Evolutionary conservation across 2,797 vertebrate species (phyloP).

Genomic region (Oophaga sylvatica): DNA sequence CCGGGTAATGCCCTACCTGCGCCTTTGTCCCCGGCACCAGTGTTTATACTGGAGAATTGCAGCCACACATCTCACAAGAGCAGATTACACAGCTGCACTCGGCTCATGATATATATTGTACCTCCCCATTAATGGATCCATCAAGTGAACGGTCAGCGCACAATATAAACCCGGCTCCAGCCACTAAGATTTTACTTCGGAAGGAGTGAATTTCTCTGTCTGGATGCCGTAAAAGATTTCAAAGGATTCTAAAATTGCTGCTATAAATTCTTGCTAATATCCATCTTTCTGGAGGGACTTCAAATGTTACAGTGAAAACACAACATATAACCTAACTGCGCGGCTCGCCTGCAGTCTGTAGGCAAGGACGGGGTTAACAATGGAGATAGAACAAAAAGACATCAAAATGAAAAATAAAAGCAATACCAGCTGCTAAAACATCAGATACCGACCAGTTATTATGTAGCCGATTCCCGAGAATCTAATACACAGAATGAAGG

Average conservation of each 20-base stretch:
- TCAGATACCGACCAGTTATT: neutral
- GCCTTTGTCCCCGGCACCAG: no score
- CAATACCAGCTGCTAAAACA: neutral
- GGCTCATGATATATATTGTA: neutral
- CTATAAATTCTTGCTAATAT: constrained; percentile 50
- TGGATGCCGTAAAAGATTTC: constrained; percentile 47
- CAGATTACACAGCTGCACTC: no score
- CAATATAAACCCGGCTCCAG: constrained; percentile 26
- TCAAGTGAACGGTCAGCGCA: neutral
- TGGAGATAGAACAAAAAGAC: neutral
- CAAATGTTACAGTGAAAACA: constrained; percentile 37
- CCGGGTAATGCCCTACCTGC: no score
- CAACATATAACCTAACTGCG: constrained; percentile 21
- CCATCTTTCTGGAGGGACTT: constrained; percentile 34
- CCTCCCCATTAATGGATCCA: neutral
- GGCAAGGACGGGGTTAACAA: constrained; percentile 15
- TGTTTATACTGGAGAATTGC: no score
- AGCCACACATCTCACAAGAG: no score
- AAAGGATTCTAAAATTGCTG: constrained; percentile 52
- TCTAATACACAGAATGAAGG: neutral
- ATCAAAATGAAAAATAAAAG: neutral
- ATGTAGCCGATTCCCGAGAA: neutral
- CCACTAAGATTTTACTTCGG: constrained; percentile 22
- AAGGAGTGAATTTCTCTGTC: constrained; percentile 28
- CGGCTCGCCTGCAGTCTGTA: neutral